Evolutionary conservation across 2,888 invertebrate species (phyloP).

Genomic region (Chloroclystis v-ata): DNA sequence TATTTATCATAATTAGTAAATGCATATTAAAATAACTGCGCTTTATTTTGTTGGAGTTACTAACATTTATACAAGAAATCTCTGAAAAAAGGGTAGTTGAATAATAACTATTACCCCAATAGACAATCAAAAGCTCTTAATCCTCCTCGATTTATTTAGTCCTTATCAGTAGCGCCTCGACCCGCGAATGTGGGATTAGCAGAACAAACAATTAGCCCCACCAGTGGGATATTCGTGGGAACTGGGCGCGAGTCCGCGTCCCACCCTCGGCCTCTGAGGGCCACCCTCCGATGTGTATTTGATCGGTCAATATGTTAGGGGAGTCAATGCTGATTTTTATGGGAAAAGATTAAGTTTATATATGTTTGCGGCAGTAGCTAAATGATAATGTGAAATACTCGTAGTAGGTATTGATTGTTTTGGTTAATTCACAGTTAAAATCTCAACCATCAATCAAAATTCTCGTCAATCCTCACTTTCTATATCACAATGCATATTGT

Average conservation of each 20-base stretch:
- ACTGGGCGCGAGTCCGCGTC: slow-evolving; percentile 22
- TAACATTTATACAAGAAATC: no score
- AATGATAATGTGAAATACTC: no score
- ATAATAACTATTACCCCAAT: no score
- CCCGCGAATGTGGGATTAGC: slow-evolving; percentile 9
- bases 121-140: background rate
- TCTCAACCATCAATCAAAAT: no score
- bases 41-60: no score
- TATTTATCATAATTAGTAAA: no score
- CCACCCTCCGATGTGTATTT: slow-evolving; percentile 20
- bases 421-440: no score
- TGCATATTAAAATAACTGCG: no score
- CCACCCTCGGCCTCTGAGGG: slow-evolving; percentile 24
- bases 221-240: slow-evolving; percentile 29
- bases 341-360: background rate
- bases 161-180: slow-evolving; percentile 4
- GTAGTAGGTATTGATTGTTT: no score
- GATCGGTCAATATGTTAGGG: slow-evolving; percentile 16
- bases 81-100: no score
- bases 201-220: slow-evolving; percentile 23
- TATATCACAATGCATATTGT: no score
- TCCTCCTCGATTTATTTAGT: background rate
- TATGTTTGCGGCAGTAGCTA: background rate
- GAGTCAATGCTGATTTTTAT: slow-evolving; percentile 7
- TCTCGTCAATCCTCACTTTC: no score